Base-by-base conservation (phyloP, 2,888 invertebrate species). In the Amphipyra berbera region DNA sequence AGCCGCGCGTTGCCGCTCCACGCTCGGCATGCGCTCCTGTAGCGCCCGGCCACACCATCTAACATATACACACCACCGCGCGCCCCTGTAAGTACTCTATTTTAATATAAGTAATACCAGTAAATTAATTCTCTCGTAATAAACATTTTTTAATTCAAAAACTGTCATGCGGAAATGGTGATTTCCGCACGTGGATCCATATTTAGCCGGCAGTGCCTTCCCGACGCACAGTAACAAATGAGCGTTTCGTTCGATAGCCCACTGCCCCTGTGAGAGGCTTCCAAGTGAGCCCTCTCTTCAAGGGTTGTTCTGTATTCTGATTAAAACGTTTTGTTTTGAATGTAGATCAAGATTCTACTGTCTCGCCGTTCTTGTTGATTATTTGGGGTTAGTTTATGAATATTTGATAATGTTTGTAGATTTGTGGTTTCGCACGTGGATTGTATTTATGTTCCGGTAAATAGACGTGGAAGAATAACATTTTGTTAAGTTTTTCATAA, bases 171-270 rank as follows among this genome's bases (percentile, higher is more conserved):
- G 82, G 83, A 84, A 86, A 81, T 79, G 73, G 76, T 82, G 61
- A 84, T 86, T 85, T 87, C 89, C 87, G 89, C 93, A 94, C 94
- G 94, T 94, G 94, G 88, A 89, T 87, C 85, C 77, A 86, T 90
- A 85, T 82, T 82, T 82, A 81, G 81, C 84, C 85, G 86, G 85
- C 81, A 81, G 76, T 82, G 87, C 86, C 81, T 88, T 82, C 79
- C 79, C 86, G 86, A 89, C 90, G 90, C 91, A 90, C 87, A 76
- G 84, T 89, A 88, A 91, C 90, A 92, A 92, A 92, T 92, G 91
- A 92, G 87, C 88, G 91, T 87, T 89, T 87, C 92, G 93, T 93
- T 94, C 94, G 90, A 94, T 94, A 95, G 93, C 94, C 94, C 93
- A 94, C 90, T 95, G 94, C 94, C 94, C 94, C 94, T 94, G 91